Evolutionary conservation across 2,113 vertebrate genomes (phyloP).

Genomic region (Burhinus bistriatus): DNA sequence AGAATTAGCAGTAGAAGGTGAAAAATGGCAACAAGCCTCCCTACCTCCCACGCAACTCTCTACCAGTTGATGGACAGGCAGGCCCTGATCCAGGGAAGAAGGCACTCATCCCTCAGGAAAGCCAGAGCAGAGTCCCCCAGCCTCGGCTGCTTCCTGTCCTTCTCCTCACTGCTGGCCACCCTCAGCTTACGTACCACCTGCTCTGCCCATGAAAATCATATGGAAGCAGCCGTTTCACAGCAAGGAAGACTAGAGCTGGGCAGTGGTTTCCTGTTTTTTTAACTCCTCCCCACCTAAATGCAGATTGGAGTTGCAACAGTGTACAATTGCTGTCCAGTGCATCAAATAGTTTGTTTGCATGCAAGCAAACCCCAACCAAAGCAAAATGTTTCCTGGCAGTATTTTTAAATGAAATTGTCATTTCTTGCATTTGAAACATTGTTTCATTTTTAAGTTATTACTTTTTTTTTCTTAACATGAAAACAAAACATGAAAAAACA

Average conservation of each 20-base stretch:
- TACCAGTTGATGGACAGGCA: background rate
- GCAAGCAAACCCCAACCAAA: background rate
- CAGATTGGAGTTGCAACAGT: background rate
- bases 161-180: background rate
- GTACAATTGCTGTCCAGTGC: accelerated
- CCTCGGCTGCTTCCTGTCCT: background rate
- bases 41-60: background rate
- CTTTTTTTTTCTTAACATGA: background rate
- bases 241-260: background rate
- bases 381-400: background rate
- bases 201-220: background rate
- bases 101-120: background rate
- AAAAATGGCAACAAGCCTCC: background rate
- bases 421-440: background rate
- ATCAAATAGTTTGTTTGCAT: background rate
- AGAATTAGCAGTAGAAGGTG: background rate
- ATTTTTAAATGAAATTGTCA: background rate
- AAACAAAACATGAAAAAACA: background rate
- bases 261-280: background rate
- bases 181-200: accelerated
- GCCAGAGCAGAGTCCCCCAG: accelerated
- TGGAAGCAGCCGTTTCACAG: accelerated
- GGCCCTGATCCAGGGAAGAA: accelerated
- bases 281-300: accelerated
- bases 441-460: background rate